These are phyloP conservation scores for Athalia cordata DNA, from an alignment of 2,888 invertebrate genomes.

Conservation along the genomic window DNA sequence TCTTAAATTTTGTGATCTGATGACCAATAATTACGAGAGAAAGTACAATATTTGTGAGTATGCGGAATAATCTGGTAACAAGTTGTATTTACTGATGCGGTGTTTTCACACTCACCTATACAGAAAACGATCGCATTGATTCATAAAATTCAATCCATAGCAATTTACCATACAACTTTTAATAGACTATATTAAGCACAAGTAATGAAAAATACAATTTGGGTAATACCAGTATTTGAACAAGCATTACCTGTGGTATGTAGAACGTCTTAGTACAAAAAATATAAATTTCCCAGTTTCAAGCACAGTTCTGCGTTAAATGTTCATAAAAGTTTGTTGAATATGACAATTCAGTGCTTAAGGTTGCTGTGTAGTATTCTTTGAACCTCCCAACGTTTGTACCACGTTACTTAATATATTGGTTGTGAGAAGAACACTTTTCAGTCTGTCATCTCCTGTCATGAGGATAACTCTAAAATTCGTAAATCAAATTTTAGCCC, in stretches of 20 bases:
- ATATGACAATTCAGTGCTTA: too few species aligned
- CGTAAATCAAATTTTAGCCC: slow-evolving; percentile 6
- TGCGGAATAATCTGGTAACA: slow-evolving; percentile 6
- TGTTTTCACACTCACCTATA: not conserved
- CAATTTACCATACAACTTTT: not conserved
- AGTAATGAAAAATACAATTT: not conserved
- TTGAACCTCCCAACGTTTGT: not conserved
- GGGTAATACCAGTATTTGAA: not conserved
- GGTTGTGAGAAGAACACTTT: not conserved
- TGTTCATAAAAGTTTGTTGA: too few species aligned
- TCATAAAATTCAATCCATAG: slow-evolving; percentile 12
- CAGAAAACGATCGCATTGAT: slow-evolving; percentile 1
- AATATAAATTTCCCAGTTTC: too few species aligned
- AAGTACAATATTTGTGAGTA: not conserved
- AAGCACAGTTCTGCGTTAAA: too few species aligned
- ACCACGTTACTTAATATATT: not conserved
- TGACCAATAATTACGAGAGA: not conserved
- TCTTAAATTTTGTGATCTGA: not conserved
- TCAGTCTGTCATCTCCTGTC: not conserved
- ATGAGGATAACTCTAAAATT: slow-evolving; percentile 13
- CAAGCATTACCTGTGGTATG: not conserved
- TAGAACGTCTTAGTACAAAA: too few species aligned
- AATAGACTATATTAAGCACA: slow-evolving; percentile 16
- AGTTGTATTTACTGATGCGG: slow-evolving; percentile 18
- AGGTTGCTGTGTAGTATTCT: not conserved